phyloP scores from a whole-genome alignment of 2,888 invertebrate genomes.

The Copidosoma aretas region DNA sequence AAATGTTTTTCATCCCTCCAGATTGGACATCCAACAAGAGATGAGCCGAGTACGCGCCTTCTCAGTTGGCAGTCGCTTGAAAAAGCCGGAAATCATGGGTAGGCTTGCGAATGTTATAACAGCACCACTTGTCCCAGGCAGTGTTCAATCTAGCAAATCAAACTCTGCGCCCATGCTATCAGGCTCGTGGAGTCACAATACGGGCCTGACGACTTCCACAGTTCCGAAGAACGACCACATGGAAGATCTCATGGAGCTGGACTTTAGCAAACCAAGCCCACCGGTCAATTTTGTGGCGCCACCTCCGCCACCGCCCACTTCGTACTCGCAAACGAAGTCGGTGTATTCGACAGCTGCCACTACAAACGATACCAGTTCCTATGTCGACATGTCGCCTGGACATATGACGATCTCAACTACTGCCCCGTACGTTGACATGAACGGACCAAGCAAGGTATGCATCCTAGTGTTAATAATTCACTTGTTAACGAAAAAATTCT shows the following conservation, averaged over 20 bases:
- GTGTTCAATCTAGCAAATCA: conserved; percentile 66
- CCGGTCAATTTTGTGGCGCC: conserved; percentile 53
- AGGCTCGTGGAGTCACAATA: conserved; percentile 63
- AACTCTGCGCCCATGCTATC: conserved; percentile 74
- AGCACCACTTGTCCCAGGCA: conserved; percentile 52
- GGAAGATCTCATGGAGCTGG: conserved; percentile 85
- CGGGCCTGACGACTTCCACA: conserved; percentile 42
- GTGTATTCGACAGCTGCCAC: conserved; percentile 52
- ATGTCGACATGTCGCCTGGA: conserved; percentile 64
- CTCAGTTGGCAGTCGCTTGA: conserved; percentile 77
- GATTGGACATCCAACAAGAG: conserved; percentile 62
- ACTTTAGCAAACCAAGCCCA: conserved; percentile 67
- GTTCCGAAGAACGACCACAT: conserved; percentile 58
- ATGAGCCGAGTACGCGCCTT: conserved; percentile 74
- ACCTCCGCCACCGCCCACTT: conserved; percentile 43
- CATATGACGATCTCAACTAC: conserved; percentile 55
- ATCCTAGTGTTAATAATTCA: conserved; percentile 6
- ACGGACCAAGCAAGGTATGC: conserved; percentile 57
- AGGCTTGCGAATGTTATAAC: conserved; percentile 54
- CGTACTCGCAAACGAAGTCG: conserved; percentile 51
- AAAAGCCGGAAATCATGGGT: conserved; percentile 60
- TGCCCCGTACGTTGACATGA: conserved; percentile 61
- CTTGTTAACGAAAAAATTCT: conserved; percentile 1
- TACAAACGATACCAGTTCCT: conserved; percentile 62
- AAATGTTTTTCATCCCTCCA: conserved; percentile 40